These are phyloP conservation scores for Caenorhabditis inopinata DNA, from an alignment of 1,140 invertebrate genomes.

Conservation along the genomic window DNA sequence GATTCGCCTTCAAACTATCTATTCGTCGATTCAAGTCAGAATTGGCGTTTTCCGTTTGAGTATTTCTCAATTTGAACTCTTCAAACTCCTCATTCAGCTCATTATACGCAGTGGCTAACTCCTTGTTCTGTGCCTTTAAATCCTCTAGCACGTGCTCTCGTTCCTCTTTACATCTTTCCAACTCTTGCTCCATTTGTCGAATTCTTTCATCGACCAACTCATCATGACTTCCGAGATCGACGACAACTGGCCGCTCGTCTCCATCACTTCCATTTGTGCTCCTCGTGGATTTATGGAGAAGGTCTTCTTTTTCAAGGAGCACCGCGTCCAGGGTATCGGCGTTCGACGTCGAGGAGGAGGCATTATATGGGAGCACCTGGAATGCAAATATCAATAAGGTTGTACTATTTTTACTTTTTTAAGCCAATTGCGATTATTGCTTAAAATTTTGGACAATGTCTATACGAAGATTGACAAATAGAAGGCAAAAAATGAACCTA, in stretches of 20 bases:
- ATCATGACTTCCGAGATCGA: neutral
- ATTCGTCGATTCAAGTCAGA: neutral
- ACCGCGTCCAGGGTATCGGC: neutral
- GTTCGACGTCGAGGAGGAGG: neutral
- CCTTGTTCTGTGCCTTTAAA: constrained; percentile 32
- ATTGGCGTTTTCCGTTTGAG: neutral
- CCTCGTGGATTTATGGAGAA: neutral
- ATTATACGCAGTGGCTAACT: constrained; percentile 44
- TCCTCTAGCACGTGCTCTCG: neutral
- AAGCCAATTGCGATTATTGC: no score
- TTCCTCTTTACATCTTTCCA: neutral
- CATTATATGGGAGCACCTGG: neutral
- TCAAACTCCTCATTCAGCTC: constrained; percentile 50
- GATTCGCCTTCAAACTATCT: constrained; percentile 43
- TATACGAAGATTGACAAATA: no score
- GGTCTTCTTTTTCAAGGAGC: constrained; percentile 18
- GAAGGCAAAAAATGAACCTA: no score
- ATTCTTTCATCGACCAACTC: neutral
- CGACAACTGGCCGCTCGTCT: neutral
- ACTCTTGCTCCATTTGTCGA: neutral
- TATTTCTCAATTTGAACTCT: constrained; percentile 6
- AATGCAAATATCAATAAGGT: no score
- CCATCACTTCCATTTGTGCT: neutral
- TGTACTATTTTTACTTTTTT: no score
- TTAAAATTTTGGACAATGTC: no score